Evolutionary conservation across 2,797 vertebrate species (phyloP).

Genomic region (Eulemur rubriventer): DNA sequence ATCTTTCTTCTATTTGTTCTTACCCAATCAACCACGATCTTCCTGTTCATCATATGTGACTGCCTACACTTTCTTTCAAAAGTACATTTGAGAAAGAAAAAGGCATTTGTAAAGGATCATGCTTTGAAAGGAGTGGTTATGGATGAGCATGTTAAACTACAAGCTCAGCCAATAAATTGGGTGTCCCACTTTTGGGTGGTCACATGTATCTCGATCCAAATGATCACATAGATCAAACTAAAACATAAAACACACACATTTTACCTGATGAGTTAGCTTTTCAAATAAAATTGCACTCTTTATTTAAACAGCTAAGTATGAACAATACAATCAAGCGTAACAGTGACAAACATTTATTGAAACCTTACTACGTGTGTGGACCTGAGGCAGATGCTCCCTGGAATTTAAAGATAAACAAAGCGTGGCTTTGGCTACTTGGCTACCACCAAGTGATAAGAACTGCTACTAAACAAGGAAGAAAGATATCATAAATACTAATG

Average conservation of each 20-base stretch:
- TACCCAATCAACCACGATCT: not conserved
- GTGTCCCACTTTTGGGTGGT: not conserved
- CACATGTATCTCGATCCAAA: not conserved
- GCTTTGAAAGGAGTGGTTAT: not conserved
- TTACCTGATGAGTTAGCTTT: not conserved
- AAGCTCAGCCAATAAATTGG: not conserved
- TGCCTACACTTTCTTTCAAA: not conserved
- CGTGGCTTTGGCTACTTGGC: not conserved
- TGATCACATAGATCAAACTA: not conserved
- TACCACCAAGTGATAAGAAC: not conserved
- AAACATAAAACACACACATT: not conserved
- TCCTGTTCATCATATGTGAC: not conserved
- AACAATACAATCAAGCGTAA: not conserved
- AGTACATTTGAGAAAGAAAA: not conserved
- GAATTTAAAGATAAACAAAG: slow-evolving; percentile 14
- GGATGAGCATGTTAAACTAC: not conserved
- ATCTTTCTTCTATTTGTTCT: not conserved
- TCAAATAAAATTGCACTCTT: not conserved
- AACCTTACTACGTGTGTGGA: not conserved
- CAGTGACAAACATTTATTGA: not conserved
- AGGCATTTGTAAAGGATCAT: not conserved
- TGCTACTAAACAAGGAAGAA: not conserved
- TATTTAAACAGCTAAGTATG: not conserved
- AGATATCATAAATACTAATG: not conserved
- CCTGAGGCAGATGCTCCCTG: not conserved